Base-by-base conservation (phyloP, 1,140 invertebrate species). In the Melanaphis sacchari region DNA sequence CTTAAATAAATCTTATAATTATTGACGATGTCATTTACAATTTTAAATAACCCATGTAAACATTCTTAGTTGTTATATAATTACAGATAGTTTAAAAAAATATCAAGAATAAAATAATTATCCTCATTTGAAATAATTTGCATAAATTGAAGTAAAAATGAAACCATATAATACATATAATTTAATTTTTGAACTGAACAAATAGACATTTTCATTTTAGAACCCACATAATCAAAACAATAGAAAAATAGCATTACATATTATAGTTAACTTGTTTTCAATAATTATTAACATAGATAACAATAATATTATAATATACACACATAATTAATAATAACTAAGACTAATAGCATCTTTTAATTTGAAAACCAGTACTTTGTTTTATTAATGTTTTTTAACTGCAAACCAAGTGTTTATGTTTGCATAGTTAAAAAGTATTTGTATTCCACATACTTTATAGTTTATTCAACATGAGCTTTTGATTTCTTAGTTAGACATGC, bases 311-410 rank as follows among this genome's bases (percentile, higher is more conserved):
- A 21, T n/a, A 6, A n/a, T 76, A 76, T n/a, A n/a, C 59, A 76
- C 15, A 76, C 18, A 66, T 43, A 90, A 41, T 66, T 66, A 41
- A 90, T 41, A 66, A 66, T 66, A n/a, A 93, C 46, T 93, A 93
- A 93, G 0, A 93, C 52, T 93, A 93, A 85, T 93, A 93, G 91
- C 91, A 93, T 93, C 91, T 49, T 93, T 93, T 52, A 52, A 54
- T 84, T 93, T 93, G 91, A 93, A 93, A 93, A 36, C 91, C 91
- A 93, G 91, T 93, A 93, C 91, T 84, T 93, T 84, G 0, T 93
- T 93, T 41, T 38, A n/a, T n/a, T 5, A 18, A 18, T n/a, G 7
- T n/a, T 9, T n/a, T 91, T 91, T 22, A 36, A 36, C 6, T 49
- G 40, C 9, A 31, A 81, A 36, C n/a, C 11, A 46, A 91, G 24